These are phyloP conservation scores for Cinclus cinclus DNA, from an alignment of 2,113 vertebrate genomes.

Conservation along the genomic window DNA sequence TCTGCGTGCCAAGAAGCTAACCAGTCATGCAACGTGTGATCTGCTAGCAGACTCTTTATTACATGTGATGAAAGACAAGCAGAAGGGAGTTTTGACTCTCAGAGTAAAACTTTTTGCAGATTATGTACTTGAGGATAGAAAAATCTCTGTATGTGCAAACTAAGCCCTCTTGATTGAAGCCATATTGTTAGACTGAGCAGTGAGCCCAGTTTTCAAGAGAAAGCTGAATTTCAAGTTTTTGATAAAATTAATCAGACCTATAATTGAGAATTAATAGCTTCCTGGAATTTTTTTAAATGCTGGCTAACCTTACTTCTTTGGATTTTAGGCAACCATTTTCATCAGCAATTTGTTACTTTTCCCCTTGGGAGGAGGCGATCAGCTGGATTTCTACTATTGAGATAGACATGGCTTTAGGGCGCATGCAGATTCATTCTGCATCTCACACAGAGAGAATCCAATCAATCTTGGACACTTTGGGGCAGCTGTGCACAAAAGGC, in stretches of 20 bases:
- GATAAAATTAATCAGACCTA: not conserved
- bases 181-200: not conserved
- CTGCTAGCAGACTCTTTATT: slow-evolving; percentile 27
- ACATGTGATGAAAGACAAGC: not conserved
- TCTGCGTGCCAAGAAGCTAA: slow-evolving; percentile 13
- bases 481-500: not conserved
- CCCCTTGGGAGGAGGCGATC: not conserved
- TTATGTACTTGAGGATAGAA: not conserved
- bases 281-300: not conserved
- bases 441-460: not conserved
- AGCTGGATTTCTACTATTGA: not conserved
- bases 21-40: slow-evolving; percentile 4
- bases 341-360: not conserved
- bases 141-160: not conserved
- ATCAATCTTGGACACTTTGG: not conserved
- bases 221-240: not conserved
- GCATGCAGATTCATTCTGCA: not conserved
- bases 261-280: not conserved
- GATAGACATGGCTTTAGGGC: not conserved
- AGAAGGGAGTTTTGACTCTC: not conserved
- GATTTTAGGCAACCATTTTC: not conserved
- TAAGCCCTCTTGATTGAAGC: not conserved
- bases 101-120: not conserved
- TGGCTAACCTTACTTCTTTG: not conserved
- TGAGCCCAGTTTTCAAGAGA: not conserved